Evolutionary conservation across 2,888 invertebrate species (phyloP).

Genomic region (Drosophila peninsularis): DNA sequence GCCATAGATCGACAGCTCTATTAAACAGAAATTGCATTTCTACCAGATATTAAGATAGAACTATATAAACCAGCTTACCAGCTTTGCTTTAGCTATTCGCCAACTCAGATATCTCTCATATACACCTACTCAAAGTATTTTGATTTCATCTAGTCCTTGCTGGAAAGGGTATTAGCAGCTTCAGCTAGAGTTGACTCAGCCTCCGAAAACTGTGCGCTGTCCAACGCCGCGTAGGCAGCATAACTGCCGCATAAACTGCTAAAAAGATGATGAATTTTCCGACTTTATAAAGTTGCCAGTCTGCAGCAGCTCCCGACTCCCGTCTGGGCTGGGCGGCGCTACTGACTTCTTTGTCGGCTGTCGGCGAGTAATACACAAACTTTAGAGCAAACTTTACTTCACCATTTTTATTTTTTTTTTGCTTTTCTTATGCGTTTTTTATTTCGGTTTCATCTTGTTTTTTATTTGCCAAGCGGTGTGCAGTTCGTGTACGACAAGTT

Average conservation of each 20-base stretch:
- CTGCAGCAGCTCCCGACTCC: neutral
- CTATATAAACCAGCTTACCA: too few relatives aligned
- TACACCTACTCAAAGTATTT: too few relatives aligned
- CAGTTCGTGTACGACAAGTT: constrained; percentile 74
- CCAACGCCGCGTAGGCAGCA: constrained; percentile 57
- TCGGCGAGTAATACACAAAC: constrained; percentile 81
- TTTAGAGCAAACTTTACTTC: constrained; percentile 80
- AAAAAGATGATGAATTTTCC: constrained; percentile 81
- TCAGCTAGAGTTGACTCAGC: constrained; percentile 18
- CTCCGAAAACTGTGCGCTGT: constrained; percentile 7
- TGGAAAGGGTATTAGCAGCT: constrained; percentile 26
- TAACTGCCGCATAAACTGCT: constrained; percentile 76
- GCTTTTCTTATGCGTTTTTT: constrained; percentile 24
- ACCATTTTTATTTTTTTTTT: constrained; percentile 64
- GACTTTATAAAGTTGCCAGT: constrained; percentile 59
- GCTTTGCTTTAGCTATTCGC: too few relatives aligned
- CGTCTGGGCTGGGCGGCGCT: constrained; percentile 16
- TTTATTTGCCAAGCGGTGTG: constrained; percentile 47
- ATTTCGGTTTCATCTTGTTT: constrained; percentile 10
- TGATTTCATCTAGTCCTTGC: neutral
- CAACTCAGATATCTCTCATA: too few relatives aligned
- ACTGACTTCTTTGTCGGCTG: constrained; percentile 66
- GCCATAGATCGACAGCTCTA: too few relatives aligned
- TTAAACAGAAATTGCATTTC: too few relatives aligned
- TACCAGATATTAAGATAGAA: too few relatives aligned